These are phyloP conservation scores for Amniataba percoides DNA, from an alignment of 2,797 vertebrate species.

Conservation along the genomic window DNA sequence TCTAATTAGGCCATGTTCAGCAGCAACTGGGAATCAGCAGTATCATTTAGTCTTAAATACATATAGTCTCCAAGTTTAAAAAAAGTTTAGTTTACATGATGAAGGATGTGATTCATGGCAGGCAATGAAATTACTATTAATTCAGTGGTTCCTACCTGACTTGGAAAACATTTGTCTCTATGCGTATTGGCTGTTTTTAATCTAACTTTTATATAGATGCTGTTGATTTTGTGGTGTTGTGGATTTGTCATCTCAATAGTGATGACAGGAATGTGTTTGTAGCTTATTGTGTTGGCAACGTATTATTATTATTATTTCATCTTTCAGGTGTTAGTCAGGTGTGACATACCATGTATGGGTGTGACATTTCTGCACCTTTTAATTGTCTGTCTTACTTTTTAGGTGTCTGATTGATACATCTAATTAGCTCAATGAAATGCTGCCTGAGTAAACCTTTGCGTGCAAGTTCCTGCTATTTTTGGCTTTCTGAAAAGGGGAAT, in stretches of 20 bases:
- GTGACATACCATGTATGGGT: background rate
- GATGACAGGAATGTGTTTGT: background rate
- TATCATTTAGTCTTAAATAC: background rate
- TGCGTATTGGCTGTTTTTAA: background rate
- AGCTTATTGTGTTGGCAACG: background rate
- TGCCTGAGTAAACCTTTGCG: background rate
- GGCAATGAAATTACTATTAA: background rate
- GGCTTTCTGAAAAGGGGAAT: background rate
- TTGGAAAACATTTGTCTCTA: too few species aligned
- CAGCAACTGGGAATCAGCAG: background rate
- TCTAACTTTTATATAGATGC: background rate
- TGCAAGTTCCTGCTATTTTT: background rate
- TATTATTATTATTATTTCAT: background rate
- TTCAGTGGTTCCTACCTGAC: background rate
- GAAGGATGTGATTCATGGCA: background rate
- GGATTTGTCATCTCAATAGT: background rate
- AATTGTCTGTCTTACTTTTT: background rate
- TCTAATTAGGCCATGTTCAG: background rate
- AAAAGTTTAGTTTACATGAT: background rate
- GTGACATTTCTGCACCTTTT: background rate
- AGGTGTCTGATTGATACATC: background rate
- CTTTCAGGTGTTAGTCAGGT: background rate
- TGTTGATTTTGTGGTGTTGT: background rate
- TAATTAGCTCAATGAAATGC: conserved; percentile 2
- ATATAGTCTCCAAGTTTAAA: accelerated